Base-by-base conservation (phyloP, 1,140 invertebrate species). In the Rhizoglyphus robini region DNA sequence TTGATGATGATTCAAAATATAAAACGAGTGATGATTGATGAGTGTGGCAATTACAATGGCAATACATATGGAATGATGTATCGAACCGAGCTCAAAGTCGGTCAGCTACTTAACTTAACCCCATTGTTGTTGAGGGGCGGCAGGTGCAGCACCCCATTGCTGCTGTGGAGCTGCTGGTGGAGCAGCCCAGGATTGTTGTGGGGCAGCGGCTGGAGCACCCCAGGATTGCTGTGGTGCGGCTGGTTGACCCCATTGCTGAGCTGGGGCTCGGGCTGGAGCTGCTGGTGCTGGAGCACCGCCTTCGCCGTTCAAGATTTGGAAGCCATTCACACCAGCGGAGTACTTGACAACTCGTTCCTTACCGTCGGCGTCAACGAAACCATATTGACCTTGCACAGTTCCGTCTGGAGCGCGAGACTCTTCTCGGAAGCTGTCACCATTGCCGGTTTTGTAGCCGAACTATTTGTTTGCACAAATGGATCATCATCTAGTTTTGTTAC, bases 271-370 rank as follows among this genome's bases (percentile, higher is more conserved):
- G 18, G 68, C 66, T 34, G 69, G 65, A 11, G 46, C 41, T n/a
- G 64, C 51, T 2, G 23, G 11, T 1, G 38, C 63, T 5, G 54
- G 36, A 18, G 66, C 63, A 18, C 61, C 70, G 15, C 18, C 25
- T 2, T 15, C 51, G 58, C 79, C 78, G 27, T 75, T 77, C 69
- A 79, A 72, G 23, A 78, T 79, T 71, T 78, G 78, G 71, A 83
- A 84, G 2, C 83, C 83, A 46, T 82, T 79, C 72, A 84, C 83
- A 20, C 83, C 83, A 3, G 83, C 83, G 4, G 79, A 77, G 69
- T 84, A 85, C 71, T 82, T 83, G 4, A 84, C 78, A 18, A 81
- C 81, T 63, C 81, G 81, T 48, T 73, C 68, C 4, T 68, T 48
- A 18, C 81, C 81, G 69, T 81, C 75, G 11, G 79, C 77, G 20